Evolutionary conservation across 2,888 invertebrate genomes (phyloP), one percentile per base, ranked within the genome.

Genomic region (Eurytoma californica): DNA sequence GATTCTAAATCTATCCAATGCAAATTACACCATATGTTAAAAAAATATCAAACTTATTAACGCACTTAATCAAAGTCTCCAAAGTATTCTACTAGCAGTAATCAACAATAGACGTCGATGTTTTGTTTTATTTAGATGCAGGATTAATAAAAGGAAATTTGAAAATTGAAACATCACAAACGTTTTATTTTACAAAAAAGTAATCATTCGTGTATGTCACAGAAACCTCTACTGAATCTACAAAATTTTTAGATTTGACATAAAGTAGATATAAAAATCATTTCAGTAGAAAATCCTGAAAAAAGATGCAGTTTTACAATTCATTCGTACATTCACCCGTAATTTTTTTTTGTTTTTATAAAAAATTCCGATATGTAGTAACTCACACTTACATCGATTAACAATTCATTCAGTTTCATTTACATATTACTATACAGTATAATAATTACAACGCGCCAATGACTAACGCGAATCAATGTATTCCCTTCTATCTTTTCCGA

Each of bases 141-240:
- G 57, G 53, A 53, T 77, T 60, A 3, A 60, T 57, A 55, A 61
- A 61, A 61, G 2, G 53, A 68, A 18, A 14, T 39, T 20, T 12
- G 13, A 73, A 55, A 30, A 61, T 68, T 67, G 18, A 47, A 66
- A 72, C 65, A 58, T 63, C 57, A 69, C 39, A 73, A 60, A 68
- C 18, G 39, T 55, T 70, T 77, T 77, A 77, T 74, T 80, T 70
- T 79, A 79, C 75, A 79, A 70, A 79, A 58, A 65, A 79, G 24
- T 66, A 74, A 77, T 65, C 30, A 28, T 28, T 80, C 61, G n/a
- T 70, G 20, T 49, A 28, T 20, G 39, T 63, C 55, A 28, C 61
- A 73, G 57, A 68, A 80, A 51, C 16, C 2, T 72, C 63, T 72
- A 76, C 61, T 72, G 72, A 73, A 77, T 63, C 20, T 79, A 49